A percentile compares a stretch with the other conserved stretches of the same genome.
Conservation (phyloP, 2,888 invertebrate species). For the Ommatoiulus sabulosus region DNA sequence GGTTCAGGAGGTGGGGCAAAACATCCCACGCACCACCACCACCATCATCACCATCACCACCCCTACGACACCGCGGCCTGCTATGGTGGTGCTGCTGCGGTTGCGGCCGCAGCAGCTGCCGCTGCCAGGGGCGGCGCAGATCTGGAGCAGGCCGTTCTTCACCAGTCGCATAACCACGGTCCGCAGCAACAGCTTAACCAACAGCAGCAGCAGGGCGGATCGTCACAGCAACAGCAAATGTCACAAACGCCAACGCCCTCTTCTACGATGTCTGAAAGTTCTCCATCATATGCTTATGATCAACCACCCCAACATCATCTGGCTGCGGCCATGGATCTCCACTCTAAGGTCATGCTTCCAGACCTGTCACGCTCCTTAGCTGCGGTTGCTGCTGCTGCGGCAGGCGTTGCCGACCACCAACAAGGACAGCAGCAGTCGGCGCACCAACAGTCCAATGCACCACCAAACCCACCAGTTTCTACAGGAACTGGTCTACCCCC, state of each 20-base stretch:
- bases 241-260: conserved; percentile 58
- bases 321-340: conserved; percentile 57
- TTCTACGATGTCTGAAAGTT: conserved; percentile 58
- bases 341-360: conserved; percentile 56
- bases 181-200: conserved; percentile 38
- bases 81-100: conserved; percentile 52
- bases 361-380: conserved; percentile 55
- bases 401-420: conserved; percentile 53
- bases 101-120: conserved; percentile 45
- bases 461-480: conserved; percentile 42
- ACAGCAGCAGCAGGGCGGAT: conserved; percentile 49
- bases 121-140: conserved; percentile 54
- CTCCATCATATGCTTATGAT: conserved; percentile 55
- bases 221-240: conserved; percentile 53
- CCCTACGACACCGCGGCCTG: conserved; percentile 49
- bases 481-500: conserved; percentile 45
- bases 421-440: conserved; percentile 53
- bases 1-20: conserved; percentile 51
- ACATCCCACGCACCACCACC: conserved; percentile 54
- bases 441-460: conserved; percentile 26
- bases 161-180: conserved; percentile 51
- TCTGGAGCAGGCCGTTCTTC: conserved; percentile 58
- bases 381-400: conserved; percentile 55
- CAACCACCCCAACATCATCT: conserved; percentile 54
- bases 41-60: conserved; percentile 58